Evolutionary conservation across 2,888 invertebrate species (phyloP), one percentile per base, ranked within the genome.

Genomic region (Myopa tessellatipennis): DNA sequence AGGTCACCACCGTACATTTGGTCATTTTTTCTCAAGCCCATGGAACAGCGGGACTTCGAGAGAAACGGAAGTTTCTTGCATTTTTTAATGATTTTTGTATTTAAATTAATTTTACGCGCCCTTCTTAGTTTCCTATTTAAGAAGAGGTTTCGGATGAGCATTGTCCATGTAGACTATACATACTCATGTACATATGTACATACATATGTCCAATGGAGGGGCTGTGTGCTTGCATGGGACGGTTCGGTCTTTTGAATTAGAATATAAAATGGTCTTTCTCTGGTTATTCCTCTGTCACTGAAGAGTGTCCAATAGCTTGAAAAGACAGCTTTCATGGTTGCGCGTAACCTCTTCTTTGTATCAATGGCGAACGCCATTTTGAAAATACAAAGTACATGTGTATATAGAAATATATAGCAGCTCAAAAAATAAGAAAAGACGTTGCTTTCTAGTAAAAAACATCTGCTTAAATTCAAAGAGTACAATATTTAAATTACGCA

Each of bases 1-100:
- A 87, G 87, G 87, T 87, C 87, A 87, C 76, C 83, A 87, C 87
- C 87, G 87, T 85, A 87, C 85, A 85, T 87, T 87, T 84, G 76
- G 80, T 68, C 82, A 82, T 83, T 85, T 87, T 83, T 87, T 87
- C 87, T 87, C 87, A 87, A 86, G 58, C 26, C n/a, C 71, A 60
- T 52, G 60, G 74, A 74, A 34, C 79, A 77, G 79, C 78, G 67
- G 76, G 78, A 76, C 67, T 60, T 38, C 26, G 16, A 36, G n/a
- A 34, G 40, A 74, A 74, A 73, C 38, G 12, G 5, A 58, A 75
- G 77, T 72, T 71, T 50, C 16, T 71, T 74, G 68, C 83, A 85
- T 83, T 86, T 85, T 85, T 85, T 86, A 85, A 85, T 85, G 85
- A 85, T 85, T 85, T 85, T 86, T 86, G 82, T 85, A 85, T 85